A percentile compares a stretch with the other conserved stretches of the same genome.
phyloP scores from a whole-genome alignment of 2,113 vertebrate genomes.

The Sinosuthora webbiana region DNA sequence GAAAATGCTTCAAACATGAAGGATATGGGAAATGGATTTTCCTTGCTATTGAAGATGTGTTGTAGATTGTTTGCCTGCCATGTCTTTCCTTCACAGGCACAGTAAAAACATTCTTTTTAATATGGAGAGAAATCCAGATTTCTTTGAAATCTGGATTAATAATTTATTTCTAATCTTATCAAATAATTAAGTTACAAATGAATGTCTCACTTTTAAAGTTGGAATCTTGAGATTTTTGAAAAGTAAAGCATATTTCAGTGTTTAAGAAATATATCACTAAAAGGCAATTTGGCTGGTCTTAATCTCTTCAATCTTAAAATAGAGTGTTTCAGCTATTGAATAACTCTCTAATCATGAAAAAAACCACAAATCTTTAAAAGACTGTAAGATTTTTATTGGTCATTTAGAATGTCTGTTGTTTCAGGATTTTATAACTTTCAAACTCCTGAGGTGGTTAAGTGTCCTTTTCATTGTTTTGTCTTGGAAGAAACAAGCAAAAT shows the following conservation, averaged over 20 bases:
- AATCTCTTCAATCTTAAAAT: constrained; percentile 59
- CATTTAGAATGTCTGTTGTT: not conserved
- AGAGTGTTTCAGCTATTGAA: constrained; percentile 27
- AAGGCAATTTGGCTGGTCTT: constrained; percentile 50
- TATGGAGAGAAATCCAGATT: constrained; percentile 51
- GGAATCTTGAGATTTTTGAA: constrained; percentile 64
- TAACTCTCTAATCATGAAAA: not conserved
- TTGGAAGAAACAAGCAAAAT: not conserved
- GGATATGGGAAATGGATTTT: not conserved
- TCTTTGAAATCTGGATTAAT: constrained; percentile 58
- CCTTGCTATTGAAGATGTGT: not conserved
- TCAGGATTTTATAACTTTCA: not conserved
- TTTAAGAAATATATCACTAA: constrained; percentile 65
- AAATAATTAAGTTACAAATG: constrained; percentile 73
- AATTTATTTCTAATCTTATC: constrained; percentile 73
- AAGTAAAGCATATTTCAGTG: constrained; percentile 45
- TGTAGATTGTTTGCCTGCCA: not conserved
- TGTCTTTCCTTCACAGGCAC: not conserved
- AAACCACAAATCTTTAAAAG: not conserved
- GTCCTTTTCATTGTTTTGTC: not conserved
- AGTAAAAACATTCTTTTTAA: constrained; percentile 18
- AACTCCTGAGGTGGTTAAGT: rapidly evolving
- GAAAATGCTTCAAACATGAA: not conserved
- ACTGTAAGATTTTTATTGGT: not conserved
- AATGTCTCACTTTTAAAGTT: constrained; percentile 46